These are phyloP conservation scores for Thelaira solivaga DNA, from an alignment of 2,888 invertebrate species.

Conservation along the genomic window DNA sequence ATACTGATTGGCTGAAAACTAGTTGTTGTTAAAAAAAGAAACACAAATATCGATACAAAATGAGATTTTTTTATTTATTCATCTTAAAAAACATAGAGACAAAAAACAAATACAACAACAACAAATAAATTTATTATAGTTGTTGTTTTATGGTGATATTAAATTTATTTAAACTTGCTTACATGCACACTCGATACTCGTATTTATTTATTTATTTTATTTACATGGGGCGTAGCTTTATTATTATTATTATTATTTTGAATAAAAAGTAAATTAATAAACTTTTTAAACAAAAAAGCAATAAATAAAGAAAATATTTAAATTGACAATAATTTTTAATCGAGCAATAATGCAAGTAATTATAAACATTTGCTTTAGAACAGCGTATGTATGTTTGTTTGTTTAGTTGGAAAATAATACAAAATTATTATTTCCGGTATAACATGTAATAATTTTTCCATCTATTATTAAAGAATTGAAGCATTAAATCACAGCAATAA, in stretches of 20 bases:
- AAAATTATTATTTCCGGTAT: too few relatives aligned
- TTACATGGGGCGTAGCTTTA: slow-evolving; percentile 24
- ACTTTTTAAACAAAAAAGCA: neutral
- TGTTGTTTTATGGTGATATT: slow-evolving; percentile 8
- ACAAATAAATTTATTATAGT: slow-evolving; percentile 35
- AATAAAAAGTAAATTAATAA: neutral
- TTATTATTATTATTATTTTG: neutral
- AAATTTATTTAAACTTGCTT: neutral
- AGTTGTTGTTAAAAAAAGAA: slow-evolving; percentile 57
- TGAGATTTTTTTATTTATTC: neutral
- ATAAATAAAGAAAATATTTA: neutral
- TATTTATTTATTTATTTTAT: neutral
- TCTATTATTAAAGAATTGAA: too few relatives aligned
- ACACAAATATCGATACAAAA: too few relatives aligned
- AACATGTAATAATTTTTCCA: too few relatives aligned
- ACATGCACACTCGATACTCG: too few relatives aligned
- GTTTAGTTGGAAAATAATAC: too few relatives aligned
- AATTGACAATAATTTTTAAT: neutral
- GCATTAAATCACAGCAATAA: too few relatives aligned
- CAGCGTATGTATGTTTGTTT: too few relatives aligned
- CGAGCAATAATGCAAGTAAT: too few relatives aligned
- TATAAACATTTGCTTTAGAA: too few relatives aligned
- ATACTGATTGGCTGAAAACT: slow-evolving; percentile 61
- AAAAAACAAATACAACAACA: neutral
- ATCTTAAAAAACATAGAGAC: slow-evolving; percentile 24